Evolutionary conservation across 2,113 vertebrate species (phyloP).

Genomic region (Tauraco erythrolophus): DNA sequence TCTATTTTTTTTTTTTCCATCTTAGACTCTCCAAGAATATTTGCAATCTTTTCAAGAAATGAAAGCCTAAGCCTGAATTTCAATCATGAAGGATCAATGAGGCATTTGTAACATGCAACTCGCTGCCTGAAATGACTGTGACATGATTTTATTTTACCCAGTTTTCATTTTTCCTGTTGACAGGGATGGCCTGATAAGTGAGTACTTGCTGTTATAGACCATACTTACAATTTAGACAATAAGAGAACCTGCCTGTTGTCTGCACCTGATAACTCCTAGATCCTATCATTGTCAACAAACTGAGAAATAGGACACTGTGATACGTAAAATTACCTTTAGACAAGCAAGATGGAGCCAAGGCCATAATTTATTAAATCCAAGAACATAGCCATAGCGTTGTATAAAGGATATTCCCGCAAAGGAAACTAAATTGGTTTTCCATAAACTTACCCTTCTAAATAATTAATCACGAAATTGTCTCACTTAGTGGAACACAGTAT

Average conservation of each 20-base stretch:
- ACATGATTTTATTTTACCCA: not conserved
- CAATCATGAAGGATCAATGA: not conserved
- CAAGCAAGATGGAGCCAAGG: not conserved
- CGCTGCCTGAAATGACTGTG: not conserved
- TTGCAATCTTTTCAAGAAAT: not conserved
- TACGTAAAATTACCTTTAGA: not conserved
- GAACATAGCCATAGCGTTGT: not conserved
- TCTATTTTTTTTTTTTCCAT: not conserved
- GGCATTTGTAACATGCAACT: not conserved
- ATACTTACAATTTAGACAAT: not conserved
- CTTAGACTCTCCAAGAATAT: not conserved
- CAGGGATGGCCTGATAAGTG: not conserved
- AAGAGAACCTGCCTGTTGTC: not conserved
- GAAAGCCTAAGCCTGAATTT: not conserved
- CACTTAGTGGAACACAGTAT: not conserved
- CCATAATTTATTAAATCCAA: not conserved
- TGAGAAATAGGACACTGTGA: not conserved
- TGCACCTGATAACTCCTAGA: not conserved
- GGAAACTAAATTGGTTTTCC: not conserved
- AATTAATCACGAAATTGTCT: not conserved
- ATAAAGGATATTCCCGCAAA: not conserved
- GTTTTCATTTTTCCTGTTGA: conserved; percentile 23
- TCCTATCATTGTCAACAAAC: not conserved
- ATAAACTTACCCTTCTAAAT: not conserved
- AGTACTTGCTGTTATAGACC: not conserved